Evolutionary conservation across 2,797 vertebrate genomes (phyloP).

Genomic region (Nannoperca australis): DNA sequence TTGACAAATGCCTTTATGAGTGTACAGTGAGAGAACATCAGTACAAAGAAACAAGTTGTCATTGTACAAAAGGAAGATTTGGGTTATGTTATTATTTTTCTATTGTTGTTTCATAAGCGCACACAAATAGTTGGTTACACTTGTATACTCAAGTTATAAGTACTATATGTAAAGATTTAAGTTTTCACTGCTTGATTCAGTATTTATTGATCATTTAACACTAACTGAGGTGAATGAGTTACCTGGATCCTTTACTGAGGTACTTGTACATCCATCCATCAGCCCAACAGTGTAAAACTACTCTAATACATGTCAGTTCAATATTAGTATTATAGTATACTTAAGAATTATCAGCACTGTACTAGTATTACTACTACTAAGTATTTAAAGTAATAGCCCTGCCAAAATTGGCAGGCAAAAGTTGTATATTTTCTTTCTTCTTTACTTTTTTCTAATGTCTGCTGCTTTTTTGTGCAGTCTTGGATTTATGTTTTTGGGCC

Average conservation of each 20-base stretch:
- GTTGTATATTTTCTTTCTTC: background rate
- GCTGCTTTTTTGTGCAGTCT: background rate
- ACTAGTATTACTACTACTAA: no score
- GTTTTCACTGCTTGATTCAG: background rate
- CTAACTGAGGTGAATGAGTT: background rate
- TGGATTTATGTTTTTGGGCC: background rate
- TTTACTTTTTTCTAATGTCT: background rate
- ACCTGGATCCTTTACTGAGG: background rate
- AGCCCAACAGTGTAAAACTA: no score
- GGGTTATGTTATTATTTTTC: background rate
- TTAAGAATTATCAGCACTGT: no score
- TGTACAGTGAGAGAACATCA: background rate
- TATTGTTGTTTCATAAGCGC: no score
- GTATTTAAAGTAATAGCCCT: background rate
- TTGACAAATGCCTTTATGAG: constrained; percentile 13
- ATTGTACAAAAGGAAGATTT: background rate
- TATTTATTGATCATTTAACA: background rate
- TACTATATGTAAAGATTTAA: background rate
- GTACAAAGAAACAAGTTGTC: background rate
- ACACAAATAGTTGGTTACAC: background rate
- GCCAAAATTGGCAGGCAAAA: background rate
- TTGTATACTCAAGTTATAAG: background rate
- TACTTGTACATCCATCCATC: no score
- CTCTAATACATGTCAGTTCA: background rate
- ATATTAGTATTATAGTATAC: no score